phyloP scores from a whole-genome alignment of 2,888 invertebrate genomes.

The Elysia crispata region DNA sequence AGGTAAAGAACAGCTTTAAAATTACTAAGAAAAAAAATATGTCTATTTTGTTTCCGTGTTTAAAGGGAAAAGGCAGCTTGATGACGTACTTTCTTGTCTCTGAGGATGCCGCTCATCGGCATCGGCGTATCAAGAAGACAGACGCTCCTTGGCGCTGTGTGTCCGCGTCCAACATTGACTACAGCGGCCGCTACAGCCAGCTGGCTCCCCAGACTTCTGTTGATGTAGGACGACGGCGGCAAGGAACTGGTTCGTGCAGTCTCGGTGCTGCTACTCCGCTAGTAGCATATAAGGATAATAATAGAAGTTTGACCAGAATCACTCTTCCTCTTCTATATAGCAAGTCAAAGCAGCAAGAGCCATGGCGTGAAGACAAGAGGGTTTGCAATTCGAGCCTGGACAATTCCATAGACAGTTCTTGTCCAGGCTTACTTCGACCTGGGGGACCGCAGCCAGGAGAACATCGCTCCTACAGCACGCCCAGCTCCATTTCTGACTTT shows the following conservation, averaged over 20 bases:
- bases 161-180: conserved; percentile 54
- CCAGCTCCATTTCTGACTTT: not conserved
- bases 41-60: conserved; percentile 18
- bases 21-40: too few species aligned
- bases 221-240: not conserved
- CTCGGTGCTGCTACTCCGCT: not conserved
- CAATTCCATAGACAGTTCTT: conserved; percentile 3
- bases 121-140: conserved; percentile 57
- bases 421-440: not conserved
- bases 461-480: not conserved
- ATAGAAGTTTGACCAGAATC: not conserved
- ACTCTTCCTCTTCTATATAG: too few species aligned
- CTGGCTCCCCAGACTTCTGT: not conserved
- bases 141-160: conserved; percentile 51
- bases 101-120: conserved; percentile 67
- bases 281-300: not conserved
- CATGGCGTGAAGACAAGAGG: not conserved
- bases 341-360: not conserved
- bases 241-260: not conserved
- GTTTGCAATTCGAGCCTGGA: not conserved
- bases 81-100: conserved; percentile 77
- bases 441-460: not conserved
- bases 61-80: conserved; percentile 77
- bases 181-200: conserved; percentile 45
- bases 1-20: too few species aligned